Conservation (phyloP, 2,888 invertebrate species). For the Crossocerus cetratus region DNA sequence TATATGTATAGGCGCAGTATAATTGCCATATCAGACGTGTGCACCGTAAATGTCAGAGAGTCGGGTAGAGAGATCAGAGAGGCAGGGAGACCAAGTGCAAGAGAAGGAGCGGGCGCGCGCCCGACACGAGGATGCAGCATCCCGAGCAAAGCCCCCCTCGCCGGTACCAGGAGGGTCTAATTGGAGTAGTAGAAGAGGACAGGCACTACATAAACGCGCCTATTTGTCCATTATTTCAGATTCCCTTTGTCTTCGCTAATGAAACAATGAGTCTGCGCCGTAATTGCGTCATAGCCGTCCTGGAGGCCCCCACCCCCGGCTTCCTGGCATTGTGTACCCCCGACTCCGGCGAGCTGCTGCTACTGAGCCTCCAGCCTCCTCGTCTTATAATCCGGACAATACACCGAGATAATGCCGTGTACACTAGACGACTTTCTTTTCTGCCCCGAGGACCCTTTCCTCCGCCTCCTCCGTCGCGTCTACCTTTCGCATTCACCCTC, state of each 20-base stretch:
- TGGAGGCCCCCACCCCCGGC: conserved; percentile 23
- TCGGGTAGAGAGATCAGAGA: conserved; percentile 16
- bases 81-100: no score
- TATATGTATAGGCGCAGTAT: neutral
- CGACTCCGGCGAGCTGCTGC: conserved; percentile 42
- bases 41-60: conserved; percentile 6
- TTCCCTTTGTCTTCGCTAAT: conserved; percentile 76
- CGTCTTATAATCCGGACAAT: conserved; percentile 57
- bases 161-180: conserved; percentile 68
- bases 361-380: conserved; percentile 59
- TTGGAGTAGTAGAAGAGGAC: conserved; percentile 71
- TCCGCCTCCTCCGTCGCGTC: neutral
- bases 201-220: conserved; percentile 75
- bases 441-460: conserved; percentile 39
- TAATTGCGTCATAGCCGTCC: conserved; percentile 68
- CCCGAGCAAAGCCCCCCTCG: conserved; percentile 37
- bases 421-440: conserved; percentile 18
- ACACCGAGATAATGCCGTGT: conserved; percentile 39
- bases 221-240: conserved; percentile 77
- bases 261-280: conserved; percentile 77
- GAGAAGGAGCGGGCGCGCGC: no score
- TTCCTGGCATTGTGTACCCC: conserved; percentile 48
- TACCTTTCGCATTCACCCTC: neutral
- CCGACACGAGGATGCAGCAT: conserved; percentile 28
- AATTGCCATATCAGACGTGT: neutral